phyloP scores from a whole-genome alignment of 2,797 vertebrate genomes.

The Phoeniculus purpureus region DNA sequence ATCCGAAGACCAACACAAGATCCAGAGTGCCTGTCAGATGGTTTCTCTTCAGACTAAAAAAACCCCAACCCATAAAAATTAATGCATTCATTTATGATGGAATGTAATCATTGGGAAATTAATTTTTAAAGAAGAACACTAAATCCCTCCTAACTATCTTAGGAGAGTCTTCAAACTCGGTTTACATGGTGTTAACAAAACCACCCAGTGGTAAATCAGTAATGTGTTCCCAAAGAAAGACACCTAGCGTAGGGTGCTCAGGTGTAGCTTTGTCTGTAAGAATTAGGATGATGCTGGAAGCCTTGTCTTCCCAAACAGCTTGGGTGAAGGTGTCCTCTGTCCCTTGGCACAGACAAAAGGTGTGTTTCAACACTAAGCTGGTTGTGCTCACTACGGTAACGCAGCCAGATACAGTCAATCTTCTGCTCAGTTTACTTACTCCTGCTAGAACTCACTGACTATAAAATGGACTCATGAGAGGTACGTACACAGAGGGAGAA shows the following conservation, averaged over 20 bases:
- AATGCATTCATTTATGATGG: background rate
- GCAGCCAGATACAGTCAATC: background rate
- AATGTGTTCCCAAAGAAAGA: background rate
- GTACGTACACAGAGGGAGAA: background rate
- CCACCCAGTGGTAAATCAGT: no score
- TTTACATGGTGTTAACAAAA: background rate
- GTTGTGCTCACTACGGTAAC: background rate
- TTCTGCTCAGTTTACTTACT: background rate
- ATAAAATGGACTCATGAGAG: background rate
- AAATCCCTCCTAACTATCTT: background rate
- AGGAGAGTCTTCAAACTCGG: background rate
- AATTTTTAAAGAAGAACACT: background rate
- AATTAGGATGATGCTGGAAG: background rate
- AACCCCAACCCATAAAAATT: background rate
- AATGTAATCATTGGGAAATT: background rate
- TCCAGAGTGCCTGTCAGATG: background rate
- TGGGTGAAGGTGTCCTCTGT: background rate
- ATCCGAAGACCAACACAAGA: background rate
- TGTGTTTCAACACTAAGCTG: background rate
- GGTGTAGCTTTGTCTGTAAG: fast-evolving
- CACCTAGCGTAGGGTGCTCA: background rate
- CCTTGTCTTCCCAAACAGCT: no score
- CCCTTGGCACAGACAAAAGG: background rate
- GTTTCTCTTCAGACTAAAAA: background rate
- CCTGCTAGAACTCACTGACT: background rate